Base-by-base conservation (phyloP, 2,888 invertebrate species). In the Galerucella nymphaeae region DNA sequence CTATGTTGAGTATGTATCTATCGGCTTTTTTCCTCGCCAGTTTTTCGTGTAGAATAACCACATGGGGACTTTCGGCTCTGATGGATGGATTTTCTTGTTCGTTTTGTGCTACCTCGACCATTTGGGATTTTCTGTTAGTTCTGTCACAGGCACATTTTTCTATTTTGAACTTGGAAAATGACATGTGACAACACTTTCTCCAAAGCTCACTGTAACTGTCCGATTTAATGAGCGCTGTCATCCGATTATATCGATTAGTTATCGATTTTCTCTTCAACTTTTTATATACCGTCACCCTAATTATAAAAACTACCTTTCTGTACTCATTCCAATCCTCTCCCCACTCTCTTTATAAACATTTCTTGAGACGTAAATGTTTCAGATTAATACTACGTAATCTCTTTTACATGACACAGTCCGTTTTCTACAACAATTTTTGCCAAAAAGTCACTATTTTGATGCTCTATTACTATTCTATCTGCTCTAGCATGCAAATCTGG, bases 11-110 rank as follows among this genome's bases (percentile, higher is more conserved):
- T 3, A 86, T 76, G 71, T 85, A 85, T 45, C 83, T 76, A 71
- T 85, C 85, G 48, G 82, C 80, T 63, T 79, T 77, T 67, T 81
- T 79, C 67, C 81, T 84, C 6, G 79, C 75, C 38, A 86, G 74
- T 78, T 82, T 82, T 69, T 84, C 81, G 69, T 84, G 85, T 73
- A 85, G 76, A 69, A 85, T 81, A 18, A 83, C 81, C 14, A 85
- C 80, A 72, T 82, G 82, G 1, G 75, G 50, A 23, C 70, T 66
- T 45, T 69, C 62, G 13, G 63, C 50, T 9, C 59, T 71, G 11
- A 59, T 61, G 23, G 62, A 42, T n/a, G 42, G 41, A 38, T 13
- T 41, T 16, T 45, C 66, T n/a, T 48, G 13, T 66, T 73, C 75
- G 45, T 6, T 58, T 48, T 68, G 65, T 42, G 64, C 50, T 68